phyloP scores from a whole-genome alignment of 2,113 vertebrate genomes.

The Lanius ludovicianus region DNA sequence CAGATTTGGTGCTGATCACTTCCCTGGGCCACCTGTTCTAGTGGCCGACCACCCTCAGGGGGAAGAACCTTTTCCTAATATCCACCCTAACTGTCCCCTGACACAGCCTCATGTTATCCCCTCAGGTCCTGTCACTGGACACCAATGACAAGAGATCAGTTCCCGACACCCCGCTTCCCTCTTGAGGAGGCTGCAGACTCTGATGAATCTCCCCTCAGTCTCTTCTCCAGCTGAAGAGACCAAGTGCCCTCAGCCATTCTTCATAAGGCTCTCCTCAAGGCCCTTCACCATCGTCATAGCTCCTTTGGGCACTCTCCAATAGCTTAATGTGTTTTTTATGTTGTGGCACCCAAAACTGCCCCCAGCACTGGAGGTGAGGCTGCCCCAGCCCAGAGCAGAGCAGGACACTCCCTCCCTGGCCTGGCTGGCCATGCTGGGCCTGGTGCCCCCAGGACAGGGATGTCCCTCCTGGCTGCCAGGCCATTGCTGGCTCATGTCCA shows the following conservation, averaged over 20 bases:
- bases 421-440: accelerated
- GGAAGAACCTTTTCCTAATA: neutral
- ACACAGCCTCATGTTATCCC: neutral
- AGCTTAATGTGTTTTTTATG: neutral
- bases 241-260: neutral
- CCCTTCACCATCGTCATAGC: neutral
- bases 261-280: neutral
- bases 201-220: accelerated
- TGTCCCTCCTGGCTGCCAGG: neutral
- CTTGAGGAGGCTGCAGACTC: neutral
- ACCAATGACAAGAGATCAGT: neutral
- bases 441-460: neutral
- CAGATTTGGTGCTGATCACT: neutral
- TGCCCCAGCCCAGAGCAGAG: neutral
- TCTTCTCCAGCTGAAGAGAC: neutral
- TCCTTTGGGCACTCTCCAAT: neutral
- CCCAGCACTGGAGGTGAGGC: neutral
- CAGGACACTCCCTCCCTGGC: neutral
- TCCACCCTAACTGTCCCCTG: neutral
- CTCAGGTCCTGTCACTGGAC: neutral
- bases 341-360: neutral
- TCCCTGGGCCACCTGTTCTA: neutral
- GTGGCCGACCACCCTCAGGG: neutral
- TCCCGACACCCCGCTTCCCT: neutral
- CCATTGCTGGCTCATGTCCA: neutral